A percentile compares a stretch with the other conserved stretches of the same genome.
These are phyloP conservation scores for Brenthis hecate DNA, from an alignment of 2,888 invertebrate genomes.

Conservation along the genomic window DNA sequence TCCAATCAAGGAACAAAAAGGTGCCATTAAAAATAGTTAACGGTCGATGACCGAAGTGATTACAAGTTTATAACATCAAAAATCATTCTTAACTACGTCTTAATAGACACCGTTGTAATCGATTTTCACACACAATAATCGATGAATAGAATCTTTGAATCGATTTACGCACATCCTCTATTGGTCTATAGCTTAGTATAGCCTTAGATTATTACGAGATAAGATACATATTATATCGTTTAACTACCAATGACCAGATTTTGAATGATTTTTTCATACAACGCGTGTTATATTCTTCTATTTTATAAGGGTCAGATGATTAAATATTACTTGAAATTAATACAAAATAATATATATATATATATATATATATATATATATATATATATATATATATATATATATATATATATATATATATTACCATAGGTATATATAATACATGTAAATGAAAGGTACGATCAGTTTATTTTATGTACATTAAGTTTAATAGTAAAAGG, in stretches of 20 bases:
- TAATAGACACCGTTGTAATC: constrained; percentile 47
- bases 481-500: too few species aligned
- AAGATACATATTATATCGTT: not conserved
- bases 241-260: not conserved
- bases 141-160: constrained; percentile 37
- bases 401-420: too few species aligned
- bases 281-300: too few species aligned
- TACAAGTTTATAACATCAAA: constrained; percentile 42
- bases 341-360: too few species aligned
- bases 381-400: too few species aligned
- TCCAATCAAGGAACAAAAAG: constrained; percentile 37
- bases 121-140: constrained; percentile 43
- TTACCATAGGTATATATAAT: too few species aligned
- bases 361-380: too few species aligned
- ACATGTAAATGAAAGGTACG: too few species aligned
- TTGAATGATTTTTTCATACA: too few species aligned
- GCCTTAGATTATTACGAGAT: not conserved
- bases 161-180: constrained; percentile 13
- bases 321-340: too few species aligned
- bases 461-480: too few species aligned
- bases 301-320: too few species aligned
- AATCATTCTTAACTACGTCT: constrained; percentile 42
- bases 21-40: constrained; percentile 41
- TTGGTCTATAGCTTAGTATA: not conserved
- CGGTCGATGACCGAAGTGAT: constrained; percentile 43